phyloP scores from a whole-genome alignment of 1,140 invertebrate species.

The Akabosia matsudoensis region DNA sequence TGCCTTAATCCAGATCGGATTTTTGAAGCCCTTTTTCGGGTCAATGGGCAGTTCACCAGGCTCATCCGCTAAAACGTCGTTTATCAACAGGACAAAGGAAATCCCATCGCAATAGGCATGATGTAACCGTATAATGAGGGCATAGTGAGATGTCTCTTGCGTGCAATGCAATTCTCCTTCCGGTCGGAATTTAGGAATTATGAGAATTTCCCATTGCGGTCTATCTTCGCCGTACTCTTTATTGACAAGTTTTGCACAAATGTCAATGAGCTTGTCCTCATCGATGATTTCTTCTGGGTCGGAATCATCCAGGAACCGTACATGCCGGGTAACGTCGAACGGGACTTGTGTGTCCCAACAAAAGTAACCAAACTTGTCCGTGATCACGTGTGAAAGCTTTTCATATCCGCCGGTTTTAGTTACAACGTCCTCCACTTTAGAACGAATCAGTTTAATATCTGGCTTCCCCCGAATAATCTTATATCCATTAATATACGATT shows the following conservation, averaged over 20 bases:
- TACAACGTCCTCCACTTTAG: slow-evolving; percentile 16
- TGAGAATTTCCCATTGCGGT: slow-evolving; percentile 38
- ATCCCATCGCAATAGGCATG: slow-evolving; percentile 35
- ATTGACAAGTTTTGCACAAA: slow-evolving; percentile 19
- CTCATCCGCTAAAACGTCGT: slow-evolving; percentile 31
- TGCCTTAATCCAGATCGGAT: slow-evolving; percentile 6
- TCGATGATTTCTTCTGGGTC: slow-evolving; percentile 16
- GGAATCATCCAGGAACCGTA: slow-evolving; percentile 26
- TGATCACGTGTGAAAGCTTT: slow-evolving; percentile 15
- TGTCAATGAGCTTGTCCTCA: slow-evolving; percentile 20
- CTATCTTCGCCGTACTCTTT: background rate
- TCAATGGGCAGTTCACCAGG: slow-evolving; percentile 33
- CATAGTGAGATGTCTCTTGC: slow-evolving; percentile 23
- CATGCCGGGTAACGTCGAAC: slow-evolving; percentile 30
- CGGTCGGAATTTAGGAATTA: slow-evolving; percentile 30
- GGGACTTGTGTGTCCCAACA: slow-evolving; percentile 33
- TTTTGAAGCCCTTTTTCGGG: slow-evolving; percentile 27
- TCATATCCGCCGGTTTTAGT: slow-evolving; percentile 23
- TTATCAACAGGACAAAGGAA: slow-evolving; percentile 32
- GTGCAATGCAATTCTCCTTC: background rate
- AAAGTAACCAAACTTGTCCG: slow-evolving; percentile 30
- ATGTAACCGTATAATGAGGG: slow-evolving; percentile 32
- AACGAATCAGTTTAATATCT: slow-evolving; percentile 22
- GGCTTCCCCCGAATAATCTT: slow-evolving; percentile 30
- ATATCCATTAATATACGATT: slow-evolving; percentile 34